Evolutionary conservation across 1,140 invertebrate genomes (phyloP).

Genomic region (Diabrotica virgifera): DNA sequence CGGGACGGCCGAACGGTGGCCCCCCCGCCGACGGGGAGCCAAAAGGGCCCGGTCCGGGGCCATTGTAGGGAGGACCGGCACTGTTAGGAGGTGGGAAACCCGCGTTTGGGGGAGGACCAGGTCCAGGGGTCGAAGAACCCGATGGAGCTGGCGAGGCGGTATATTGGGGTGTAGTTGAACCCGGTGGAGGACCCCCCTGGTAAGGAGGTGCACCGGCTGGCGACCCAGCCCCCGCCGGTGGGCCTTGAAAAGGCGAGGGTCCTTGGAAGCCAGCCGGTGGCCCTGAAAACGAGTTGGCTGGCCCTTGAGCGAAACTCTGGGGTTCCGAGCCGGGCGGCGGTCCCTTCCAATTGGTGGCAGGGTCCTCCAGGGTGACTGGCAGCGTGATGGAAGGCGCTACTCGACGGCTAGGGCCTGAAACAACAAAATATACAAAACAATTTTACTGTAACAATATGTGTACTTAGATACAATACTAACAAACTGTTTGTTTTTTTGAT

Average conservation of each 20-base stretch:
- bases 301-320: slow-evolving; percentile 58
- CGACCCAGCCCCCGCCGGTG: slow-evolving; percentile 62
- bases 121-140: slow-evolving; percentile 71
- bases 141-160: slow-evolving; percentile 72
- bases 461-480: no score
- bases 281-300: slow-evolving; percentile 54
- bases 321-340: slow-evolving; percentile 62
- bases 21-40: slow-evolving; percentile 64
- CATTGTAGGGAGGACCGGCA: slow-evolving; percentile 61
- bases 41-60: slow-evolving; percentile 55
- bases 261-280: slow-evolving; percentile 60
- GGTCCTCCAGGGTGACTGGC: slow-evolving; percentile 67
- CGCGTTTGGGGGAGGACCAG: slow-evolving; percentile 58
- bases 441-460: no score
- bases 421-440: slow-evolving; percentile 15
- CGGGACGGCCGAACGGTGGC: slow-evolving; percentile 62
- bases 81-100: slow-evolving; percentile 64
- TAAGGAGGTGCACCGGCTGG: slow-evolving; percentile 61
- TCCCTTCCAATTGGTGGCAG: slow-evolving; percentile 66
- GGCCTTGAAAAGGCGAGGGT: slow-evolving; percentile 59
- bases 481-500: no score
- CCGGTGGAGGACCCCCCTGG: slow-evolving; percentile 66
- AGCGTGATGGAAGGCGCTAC: slow-evolving; percentile 62
- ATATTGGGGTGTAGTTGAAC: slow-evolving; percentile 70
- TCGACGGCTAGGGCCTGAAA: slow-evolving; percentile 63